These are phyloP conservation scores for Sesamia inferens DNA, from an alignment of 2,888 invertebrate species.

Conservation along the genomic window DNA sequence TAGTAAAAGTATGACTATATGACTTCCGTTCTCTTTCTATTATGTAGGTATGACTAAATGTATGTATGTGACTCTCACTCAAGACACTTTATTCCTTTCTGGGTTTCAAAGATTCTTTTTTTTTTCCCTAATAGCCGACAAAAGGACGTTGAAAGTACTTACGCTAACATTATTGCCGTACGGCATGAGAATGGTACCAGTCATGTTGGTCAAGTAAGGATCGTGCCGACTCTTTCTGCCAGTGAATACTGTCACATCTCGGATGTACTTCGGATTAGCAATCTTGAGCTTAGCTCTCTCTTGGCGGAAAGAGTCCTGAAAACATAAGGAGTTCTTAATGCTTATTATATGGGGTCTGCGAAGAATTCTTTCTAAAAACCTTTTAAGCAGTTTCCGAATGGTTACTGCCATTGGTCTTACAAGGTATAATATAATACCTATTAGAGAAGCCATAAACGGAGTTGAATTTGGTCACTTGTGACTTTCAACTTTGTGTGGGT, in stretches of 20 bases:
- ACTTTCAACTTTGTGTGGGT: background rate
- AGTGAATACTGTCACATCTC: constrained; percentile 63
- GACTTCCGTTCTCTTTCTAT: too few species aligned
- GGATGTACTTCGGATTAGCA: constrained; percentile 66
- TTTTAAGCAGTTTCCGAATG: background rate
- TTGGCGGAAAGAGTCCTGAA: constrained; percentile 63
- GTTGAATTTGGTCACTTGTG: background rate
- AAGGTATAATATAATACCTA: background rate
- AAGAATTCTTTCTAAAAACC: background rate
- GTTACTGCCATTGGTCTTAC: background rate
- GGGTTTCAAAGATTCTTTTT: background rate
- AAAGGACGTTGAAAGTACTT: constrained; percentile 43
- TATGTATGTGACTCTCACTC: too few species aligned
- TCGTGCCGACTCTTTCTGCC: constrained; percentile 62
- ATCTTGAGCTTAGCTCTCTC: constrained; percentile 60
- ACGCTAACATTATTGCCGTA: constrained; percentile 70
- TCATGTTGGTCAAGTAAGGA: constrained; percentile 68
- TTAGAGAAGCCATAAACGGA: background rate
- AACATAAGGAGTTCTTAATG: background rate
- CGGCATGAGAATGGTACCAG: constrained; percentile 56
- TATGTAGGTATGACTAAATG: too few species aligned
- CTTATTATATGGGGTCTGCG: background rate
- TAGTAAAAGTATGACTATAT: too few species aligned
- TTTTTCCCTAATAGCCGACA: background rate
- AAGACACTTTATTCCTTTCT: too few species aligned